These are phyloP conservation scores for Lycodopsis pacificus DNA, from an alignment of 2,797 vertebrate species.

Conservation along the genomic window DNA sequence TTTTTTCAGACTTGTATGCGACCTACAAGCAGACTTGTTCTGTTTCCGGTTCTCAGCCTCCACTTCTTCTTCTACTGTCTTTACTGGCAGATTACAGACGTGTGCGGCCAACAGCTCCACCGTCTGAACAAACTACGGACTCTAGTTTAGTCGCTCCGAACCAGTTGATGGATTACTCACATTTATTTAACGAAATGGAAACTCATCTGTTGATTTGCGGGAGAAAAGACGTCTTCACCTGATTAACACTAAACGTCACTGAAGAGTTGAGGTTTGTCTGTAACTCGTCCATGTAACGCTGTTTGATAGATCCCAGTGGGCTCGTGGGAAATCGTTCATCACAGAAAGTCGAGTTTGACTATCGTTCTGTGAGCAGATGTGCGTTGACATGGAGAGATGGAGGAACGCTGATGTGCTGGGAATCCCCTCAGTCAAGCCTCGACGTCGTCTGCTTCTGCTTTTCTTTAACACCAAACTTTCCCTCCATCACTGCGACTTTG, in stretches of 20 bases:
- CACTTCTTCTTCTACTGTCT: no score
- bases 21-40: no score
- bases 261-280: neutral
- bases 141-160: no score
- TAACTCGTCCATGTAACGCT: neutral
- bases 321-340: no score
- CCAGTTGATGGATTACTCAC: no score
- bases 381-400: neutral
- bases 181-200: neutral
- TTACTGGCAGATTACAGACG: no score
- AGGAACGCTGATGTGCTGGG: conserved; percentile 4
- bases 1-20: no score
- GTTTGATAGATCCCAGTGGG: neutral
- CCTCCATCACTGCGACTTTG: conserved; percentile 18
- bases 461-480: conserved; percentile 19
- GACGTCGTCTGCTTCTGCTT: neutral
- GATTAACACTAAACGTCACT: neutral
- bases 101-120: no score
- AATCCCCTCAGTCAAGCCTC: conserved; percentile 27
- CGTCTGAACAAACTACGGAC: no score
- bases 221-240: neutral
- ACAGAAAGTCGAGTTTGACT: neutral
- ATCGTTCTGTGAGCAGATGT: neutral
- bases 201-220: neutral
- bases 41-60: no score